A percentile compares a stretch with the other conserved stretches of the same genome.
These are phyloP conservation scores for Callopanchax toddi DNA, from an alignment of 2,113 vertebrate genomes.

Conservation along the genomic window DNA sequence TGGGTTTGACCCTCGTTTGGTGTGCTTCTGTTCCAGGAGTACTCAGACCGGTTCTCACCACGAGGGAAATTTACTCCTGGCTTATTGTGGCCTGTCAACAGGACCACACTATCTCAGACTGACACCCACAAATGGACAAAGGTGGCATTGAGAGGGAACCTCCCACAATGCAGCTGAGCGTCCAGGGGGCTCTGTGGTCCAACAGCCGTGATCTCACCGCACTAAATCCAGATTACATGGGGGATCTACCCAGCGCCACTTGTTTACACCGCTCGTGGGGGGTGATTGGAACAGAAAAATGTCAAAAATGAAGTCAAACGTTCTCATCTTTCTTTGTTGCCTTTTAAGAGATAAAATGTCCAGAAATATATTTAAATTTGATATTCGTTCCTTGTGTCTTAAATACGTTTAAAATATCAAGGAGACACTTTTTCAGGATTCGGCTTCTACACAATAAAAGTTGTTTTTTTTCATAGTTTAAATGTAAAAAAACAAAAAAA, in stretches of 20 bases:
- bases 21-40: constrained; percentile 17
- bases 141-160: constrained; percentile 83
- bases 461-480: too few species aligned
- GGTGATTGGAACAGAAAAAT: constrained; percentile 26
- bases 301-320: too few species aligned
- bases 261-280: constrained; percentile 78
- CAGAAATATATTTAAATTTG: too few species aligned
- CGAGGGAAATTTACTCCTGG: constrained; percentile 52
- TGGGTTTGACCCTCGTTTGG: not conserved
- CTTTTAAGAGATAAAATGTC: too few species aligned
- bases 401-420: too few species aligned
- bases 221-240: constrained; percentile 89
- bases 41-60: constrained; percentile 26
- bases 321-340: not conserved
- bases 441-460: too few species aligned
- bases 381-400: too few species aligned
- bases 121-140: constrained; percentile 74
- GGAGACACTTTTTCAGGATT: too few species aligned
- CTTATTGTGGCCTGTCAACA: constrained; percentile 80
- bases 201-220: constrained; percentile 80
- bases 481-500: too few species aligned
- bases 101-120: constrained; percentile 36
- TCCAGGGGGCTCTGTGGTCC: constrained; percentile 69
- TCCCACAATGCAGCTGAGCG: constrained; percentile 83
- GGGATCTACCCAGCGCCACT: constrained; percentile 84